phyloP scores from a whole-genome alignment of 92 coral and sea anemone species.

The Galaxea fascicularis region DNA sequence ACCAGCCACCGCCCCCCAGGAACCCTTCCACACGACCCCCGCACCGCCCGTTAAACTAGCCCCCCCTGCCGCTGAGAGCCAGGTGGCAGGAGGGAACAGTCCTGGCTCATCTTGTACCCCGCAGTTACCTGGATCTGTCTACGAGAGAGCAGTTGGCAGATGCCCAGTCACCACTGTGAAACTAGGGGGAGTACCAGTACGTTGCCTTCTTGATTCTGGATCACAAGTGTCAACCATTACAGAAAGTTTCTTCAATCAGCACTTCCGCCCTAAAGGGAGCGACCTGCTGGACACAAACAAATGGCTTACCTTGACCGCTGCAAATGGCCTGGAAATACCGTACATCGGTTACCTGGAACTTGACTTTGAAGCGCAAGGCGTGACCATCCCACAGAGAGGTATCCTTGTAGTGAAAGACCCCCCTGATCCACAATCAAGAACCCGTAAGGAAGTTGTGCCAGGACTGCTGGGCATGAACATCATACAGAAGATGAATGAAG shows the following conservation, averaged over 20 bases:
- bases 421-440: slow-evolving; percentile 29
- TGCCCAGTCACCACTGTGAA: slow-evolving; percentile 66
- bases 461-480: too few species aligned
- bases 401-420: slow-evolving; percentile 66
- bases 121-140: too few species aligned
- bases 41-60: slow-evolving; percentile 24
- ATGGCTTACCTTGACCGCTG: slow-evolving; percentile 68
- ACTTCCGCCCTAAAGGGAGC: slow-evolving; percentile 31
- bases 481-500: too few species aligned
- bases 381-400: slow-evolving; percentile 62
- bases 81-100: too few species aligned
- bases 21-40: not conserved
- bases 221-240: slow-evolving; percentile 75
- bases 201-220: slow-evolving; percentile 75
- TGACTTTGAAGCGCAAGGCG: too few species aligned
- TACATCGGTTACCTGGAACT: too few species aligned
- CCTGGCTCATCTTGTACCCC: too few species aligned
- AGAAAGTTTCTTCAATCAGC: slow-evolving; percentile 67
- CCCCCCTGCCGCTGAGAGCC: slow-evolving; percentile 77
- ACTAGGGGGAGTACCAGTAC: slow-evolving; percentile 61
- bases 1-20: slow-evolving; percentile 2
- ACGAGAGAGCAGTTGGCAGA: slow-evolving; percentile 57
- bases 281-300: slow-evolving; percentile 16
- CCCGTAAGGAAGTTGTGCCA: not conserved
- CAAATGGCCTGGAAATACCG: too few species aligned